phyloP scores from a whole-genome alignment of 2,113 vertebrate genomes.

The Centropus unirufus region DNA sequence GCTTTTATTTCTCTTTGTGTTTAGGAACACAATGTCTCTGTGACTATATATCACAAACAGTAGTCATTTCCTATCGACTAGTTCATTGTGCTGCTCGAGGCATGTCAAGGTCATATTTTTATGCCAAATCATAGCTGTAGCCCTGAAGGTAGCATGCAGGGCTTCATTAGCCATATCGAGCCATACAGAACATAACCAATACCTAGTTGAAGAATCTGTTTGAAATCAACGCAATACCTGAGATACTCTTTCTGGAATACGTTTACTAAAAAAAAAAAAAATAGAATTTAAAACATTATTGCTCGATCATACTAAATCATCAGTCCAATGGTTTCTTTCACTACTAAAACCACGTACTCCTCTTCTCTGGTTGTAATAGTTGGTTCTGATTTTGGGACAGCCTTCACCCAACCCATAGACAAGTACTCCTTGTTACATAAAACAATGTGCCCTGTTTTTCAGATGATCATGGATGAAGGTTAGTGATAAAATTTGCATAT shows the following conservation, averaged over 20 bases:
- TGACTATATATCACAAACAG: background rate
- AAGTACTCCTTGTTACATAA: background rate
- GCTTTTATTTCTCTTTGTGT: background rate
- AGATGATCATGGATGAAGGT: background rate
- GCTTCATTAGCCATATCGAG: slow-evolving; percentile 2
- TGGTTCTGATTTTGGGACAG: background rate
- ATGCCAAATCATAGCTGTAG: background rate
- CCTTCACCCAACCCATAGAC: background rate
- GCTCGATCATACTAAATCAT: background rate
- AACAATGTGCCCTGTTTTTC: background rate
- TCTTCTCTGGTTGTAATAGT: background rate
- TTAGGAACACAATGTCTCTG: background rate
- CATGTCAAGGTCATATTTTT: slow-evolving; percentile 47
- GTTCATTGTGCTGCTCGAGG: background rate
- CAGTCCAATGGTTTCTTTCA: background rate
- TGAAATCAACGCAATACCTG: background rate
- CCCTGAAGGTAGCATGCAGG: background rate
- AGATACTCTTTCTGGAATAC: background rate
- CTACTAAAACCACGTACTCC: background rate
- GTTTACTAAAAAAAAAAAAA: background rate
- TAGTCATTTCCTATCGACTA: background rate
- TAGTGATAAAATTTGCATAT: background rate
- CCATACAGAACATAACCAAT: background rate
- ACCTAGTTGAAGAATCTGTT: background rate
- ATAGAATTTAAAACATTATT: background rate